Evolutionary conservation across 2,113 vertebrate genomes (phyloP), one percentile per base, ranked within the genome.

Genomic region (Hypanus sabinus): DNA sequence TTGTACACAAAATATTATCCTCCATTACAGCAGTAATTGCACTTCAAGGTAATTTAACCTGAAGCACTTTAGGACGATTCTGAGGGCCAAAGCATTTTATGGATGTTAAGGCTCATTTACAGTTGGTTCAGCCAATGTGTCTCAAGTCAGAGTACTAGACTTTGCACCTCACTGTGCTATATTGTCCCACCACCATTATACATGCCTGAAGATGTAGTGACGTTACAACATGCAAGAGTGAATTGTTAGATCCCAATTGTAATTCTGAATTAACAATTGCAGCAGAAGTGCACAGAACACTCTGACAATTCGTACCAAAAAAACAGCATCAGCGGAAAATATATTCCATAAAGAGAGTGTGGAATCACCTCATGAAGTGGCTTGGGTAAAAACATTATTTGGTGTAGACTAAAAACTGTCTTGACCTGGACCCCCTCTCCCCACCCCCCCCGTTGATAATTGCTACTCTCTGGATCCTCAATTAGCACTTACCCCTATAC

Each of bases 1-100:
- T 88, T 88, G 57, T 30, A 88, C n/a, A 68, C 85, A 90, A 90
- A 46, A 90, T 65, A 33, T 90, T 90, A 90, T 12, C 30, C 24
- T 90, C n/a, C 60, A 65, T 62, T 65, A 65, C n/a, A 90, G 62
- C 6, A 65, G 30, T 90, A 90, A 90, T 90, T 90, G 85, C 57
- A 33, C 57, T 88, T 30, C 83, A 62, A 88, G 14, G 57, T 62
- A 90, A 90, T 65, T 68, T 33, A 90, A 90, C n/a, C 60, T 65
- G 16, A 33, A n/a, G 30, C n/a, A n/a, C 60, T 65, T 90, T 68
- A n/a, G 85, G 60, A 90, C 60, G 16, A 68, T 33, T 33, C 30
- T 90, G 30, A 90, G 60, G 62, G 85, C 14, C 33, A n/a, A 65
- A n/a, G 85, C 85, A 90, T n/a, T 33, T 6, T 90, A 65, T 20